A percentile compares a stretch with the other conserved stretches of the same genome.
phyloP scores from a whole-genome alignment of 64 coral and sea anemone species.

The Montipora sp. region DNA sequence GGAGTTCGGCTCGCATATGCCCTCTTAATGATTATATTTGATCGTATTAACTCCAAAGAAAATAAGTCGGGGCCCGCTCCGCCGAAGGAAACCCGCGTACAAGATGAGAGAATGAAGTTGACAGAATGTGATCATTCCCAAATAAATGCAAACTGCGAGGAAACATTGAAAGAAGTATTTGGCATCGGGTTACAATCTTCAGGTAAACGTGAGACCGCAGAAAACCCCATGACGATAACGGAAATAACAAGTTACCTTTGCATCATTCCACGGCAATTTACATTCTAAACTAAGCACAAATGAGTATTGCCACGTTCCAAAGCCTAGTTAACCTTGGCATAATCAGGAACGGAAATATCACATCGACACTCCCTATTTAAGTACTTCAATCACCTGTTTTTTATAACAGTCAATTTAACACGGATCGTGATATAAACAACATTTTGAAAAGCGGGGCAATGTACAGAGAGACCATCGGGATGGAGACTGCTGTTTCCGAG shows the following conservation, averaged over 20 bases:
- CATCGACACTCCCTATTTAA: conserved; percentile 29
- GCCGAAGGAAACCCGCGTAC: conserved; percentile 7
- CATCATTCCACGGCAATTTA: background rate
- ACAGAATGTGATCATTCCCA: background rate
- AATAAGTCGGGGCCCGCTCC: background rate
- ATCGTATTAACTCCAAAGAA: conserved; percentile 50
- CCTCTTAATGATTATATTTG: conserved; percentile 51
- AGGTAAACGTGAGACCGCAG: background rate
- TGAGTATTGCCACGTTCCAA: conserved; percentile 34
- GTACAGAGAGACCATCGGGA: conserved; percentile 44
- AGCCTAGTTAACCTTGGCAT: conserved; percentile 10
- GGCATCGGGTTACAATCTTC: conserved; percentile 37
- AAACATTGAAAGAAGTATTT: conserved; percentile 37
- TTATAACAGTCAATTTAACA: conserved; percentile 39
- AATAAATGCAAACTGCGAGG: background rate
- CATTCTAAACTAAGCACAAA: conserved; percentile 32
- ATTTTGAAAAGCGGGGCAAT: conserved; percentile 45
- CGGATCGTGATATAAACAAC: conserved; percentile 33
- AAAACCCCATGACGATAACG: background rate
- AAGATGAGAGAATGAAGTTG: conserved; percentile 10
- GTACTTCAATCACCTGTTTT: conserved; percentile 30
- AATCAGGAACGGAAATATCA: conserved; percentile 37
- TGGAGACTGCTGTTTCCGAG: conserved; percentile 48
- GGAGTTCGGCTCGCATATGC: conserved; percentile 48
- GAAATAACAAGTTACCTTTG: background rate